Conservation (phyloP, 2,113 vertebrate genomes). For the Sarotherodon lohbergeri region DNA sequence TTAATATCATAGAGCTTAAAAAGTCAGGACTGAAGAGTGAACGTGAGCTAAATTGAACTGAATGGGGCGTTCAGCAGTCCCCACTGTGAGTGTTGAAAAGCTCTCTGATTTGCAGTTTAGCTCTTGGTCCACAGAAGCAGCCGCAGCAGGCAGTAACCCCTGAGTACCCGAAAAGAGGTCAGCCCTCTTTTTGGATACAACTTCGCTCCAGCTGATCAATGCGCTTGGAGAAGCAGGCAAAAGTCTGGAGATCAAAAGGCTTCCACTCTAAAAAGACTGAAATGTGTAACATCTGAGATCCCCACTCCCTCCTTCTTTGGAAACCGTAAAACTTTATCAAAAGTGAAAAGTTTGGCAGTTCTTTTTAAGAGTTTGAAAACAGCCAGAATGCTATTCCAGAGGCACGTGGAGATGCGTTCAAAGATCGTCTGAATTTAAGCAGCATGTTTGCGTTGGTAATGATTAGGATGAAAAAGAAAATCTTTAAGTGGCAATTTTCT, state of each 20-base stretch:
- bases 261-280: conserved; percentile 13
- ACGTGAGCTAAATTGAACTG: neutral
- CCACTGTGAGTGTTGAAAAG: conserved; percentile 11
- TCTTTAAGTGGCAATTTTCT: neutral
- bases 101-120: conserved; percentile 8
- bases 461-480: neutral
- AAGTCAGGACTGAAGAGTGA: neutral
- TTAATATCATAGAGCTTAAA: neutral
- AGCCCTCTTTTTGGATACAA: conserved; percentile 27
- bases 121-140: neutral
- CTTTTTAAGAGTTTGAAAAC: neutral
- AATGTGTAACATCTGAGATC: conserved; percentile 22
- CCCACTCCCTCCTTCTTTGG: neutral
- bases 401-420: neutral
- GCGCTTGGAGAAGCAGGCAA: conserved; percentile 6
- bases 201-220: conserved; percentile 26
- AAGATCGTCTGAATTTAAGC: neutral
- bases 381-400: neutral
- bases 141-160: neutral
- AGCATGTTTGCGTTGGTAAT: neutral
- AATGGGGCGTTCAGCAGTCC: neutral
- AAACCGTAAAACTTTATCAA: conserved; percentile 22
- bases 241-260: conserved; percentile 26
- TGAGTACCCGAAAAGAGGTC: conserved; percentile 17
- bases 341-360: conserved; percentile 22